A percentile compares a stretch with the other conserved stretches of the same genome.
Evolutionary conservation across 2,113 vertebrate species (phyloP).

Genomic region (Tachysurus fulvidraco): DNA sequence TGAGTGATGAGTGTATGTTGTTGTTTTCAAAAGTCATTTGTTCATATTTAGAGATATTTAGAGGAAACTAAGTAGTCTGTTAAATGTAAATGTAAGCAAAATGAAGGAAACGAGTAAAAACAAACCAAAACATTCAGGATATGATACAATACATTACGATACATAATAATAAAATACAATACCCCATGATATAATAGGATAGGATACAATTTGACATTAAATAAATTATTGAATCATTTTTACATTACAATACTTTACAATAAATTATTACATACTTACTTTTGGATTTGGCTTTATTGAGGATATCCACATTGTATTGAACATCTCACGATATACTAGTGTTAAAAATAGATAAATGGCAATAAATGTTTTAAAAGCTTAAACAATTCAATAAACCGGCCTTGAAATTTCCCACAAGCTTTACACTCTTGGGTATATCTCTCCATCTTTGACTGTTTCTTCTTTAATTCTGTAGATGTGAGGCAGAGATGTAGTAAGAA

Average conservation of each 20-base stretch:
- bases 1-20: no score
- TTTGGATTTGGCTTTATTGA: background rate
- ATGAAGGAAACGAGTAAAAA: background rate
- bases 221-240: background rate
- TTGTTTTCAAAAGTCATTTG: no score
- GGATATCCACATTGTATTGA: background rate
- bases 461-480: background rate
- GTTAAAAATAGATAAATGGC: no score
- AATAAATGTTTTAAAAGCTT: background rate
- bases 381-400: background rate
- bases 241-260: background rate
- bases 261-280: background rate
- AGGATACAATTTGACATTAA: background rate
- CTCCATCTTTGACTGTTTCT: background rate
- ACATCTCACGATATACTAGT: background rate
- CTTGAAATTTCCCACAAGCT: background rate
- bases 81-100: background rate
- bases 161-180: background rate
- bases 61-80: no score
- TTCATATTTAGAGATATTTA: no score
- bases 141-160: background rate
- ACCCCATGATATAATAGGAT: background rate
- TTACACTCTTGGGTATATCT: background rate
- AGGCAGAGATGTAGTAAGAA: background rate
- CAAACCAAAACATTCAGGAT: background rate